Conservation (phyloP, 2,888 invertebrate species). For the Cryptosula pallasiana region DNA sequence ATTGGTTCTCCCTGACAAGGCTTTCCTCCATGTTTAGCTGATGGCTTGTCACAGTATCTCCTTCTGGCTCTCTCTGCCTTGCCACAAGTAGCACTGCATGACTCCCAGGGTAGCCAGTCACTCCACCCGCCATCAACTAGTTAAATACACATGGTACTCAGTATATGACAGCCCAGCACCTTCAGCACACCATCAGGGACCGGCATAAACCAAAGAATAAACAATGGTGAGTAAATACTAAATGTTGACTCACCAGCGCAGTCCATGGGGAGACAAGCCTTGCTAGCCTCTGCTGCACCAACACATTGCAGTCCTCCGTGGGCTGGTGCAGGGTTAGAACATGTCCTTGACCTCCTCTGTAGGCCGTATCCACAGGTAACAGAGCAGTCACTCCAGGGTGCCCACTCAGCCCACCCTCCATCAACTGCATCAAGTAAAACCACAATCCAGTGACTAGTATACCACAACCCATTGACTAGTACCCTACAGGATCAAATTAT, state of each 20-base stretch:
- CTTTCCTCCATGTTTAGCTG: slow-evolving; percentile 31
- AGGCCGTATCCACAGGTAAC: slow-evolving; percentile 58
- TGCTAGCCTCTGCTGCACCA: slow-evolving; percentile 44
- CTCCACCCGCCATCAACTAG: slow-evolving; percentile 28
- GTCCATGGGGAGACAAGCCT: slow-evolving; percentile 34
- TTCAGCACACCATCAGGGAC: too few relatives aligned
- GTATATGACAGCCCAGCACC: too few relatives aligned
- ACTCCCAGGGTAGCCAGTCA: slow-evolving; percentile 27
- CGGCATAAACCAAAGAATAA: too few relatives aligned
- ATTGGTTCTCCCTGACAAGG: slow-evolving; percentile 34
- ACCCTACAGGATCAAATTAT: too few relatives aligned
- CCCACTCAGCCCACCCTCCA: slow-evolving; percentile 59
- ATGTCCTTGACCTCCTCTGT: slow-evolving; percentile 57
- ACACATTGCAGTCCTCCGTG: slow-evolving; percentile 53
- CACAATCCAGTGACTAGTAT: too few relatives aligned
- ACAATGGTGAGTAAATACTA: too few relatives aligned
- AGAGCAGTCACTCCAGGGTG: slow-evolving; percentile 60
- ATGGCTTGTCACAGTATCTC: slow-evolving; percentile 32
- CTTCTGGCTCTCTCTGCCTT: slow-evolving; percentile 28
- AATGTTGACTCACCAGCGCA: slow-evolving; percentile 24
- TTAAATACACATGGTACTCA: too few relatives aligned
- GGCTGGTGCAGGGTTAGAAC: slow-evolving; percentile 55
- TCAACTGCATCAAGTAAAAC: slow-evolving; percentile 50
- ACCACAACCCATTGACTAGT: too few relatives aligned
- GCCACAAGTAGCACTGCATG: slow-evolving; percentile 28